Conservation (phyloP, 30 jellyfish, hydroid and myxozoan species). For the Hydractinia echinata region DNA sequence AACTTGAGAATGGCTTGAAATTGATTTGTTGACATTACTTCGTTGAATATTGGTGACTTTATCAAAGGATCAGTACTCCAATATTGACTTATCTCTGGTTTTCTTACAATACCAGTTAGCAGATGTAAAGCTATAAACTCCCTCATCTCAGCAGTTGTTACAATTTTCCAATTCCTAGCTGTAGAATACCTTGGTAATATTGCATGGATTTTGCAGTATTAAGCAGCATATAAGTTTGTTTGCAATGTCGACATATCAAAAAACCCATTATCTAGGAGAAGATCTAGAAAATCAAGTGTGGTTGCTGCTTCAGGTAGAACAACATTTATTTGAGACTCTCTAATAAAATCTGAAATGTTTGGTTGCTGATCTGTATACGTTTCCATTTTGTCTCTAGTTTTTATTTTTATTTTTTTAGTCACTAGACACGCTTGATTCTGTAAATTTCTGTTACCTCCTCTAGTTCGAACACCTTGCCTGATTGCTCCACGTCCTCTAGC, state of each 20-base stretch:
- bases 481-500: not conserved
- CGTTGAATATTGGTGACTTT: not conserved
- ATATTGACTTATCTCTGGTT: not conserved
- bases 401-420: slow-evolving; percentile 1
- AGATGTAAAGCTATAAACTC: not conserved
- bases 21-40: slow-evolving; percentile 23
- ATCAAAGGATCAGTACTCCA: not conserved
- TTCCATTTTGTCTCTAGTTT: not conserved
- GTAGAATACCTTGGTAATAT: slow-evolving; percentile 25
- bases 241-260: not conserved
- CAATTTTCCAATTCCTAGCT: slow-evolving; percentile 14
- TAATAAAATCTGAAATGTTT: not conserved
- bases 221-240: not conserved
- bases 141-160: not conserved
- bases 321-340: not conserved
- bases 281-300: not conserved
- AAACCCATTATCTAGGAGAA: not conserved
- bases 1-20: slow-evolving; percentile 17
- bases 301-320: not conserved
- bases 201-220: not conserved
- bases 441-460: slow-evolving; percentile 6
- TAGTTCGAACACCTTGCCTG: not conserved
- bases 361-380: not conserved
- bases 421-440: not conserved
- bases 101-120: not conserved